phyloP scores from a whole-genome alignment of 1,140 invertebrate genomes.

The Aphaenogaster rudis region DNA sequence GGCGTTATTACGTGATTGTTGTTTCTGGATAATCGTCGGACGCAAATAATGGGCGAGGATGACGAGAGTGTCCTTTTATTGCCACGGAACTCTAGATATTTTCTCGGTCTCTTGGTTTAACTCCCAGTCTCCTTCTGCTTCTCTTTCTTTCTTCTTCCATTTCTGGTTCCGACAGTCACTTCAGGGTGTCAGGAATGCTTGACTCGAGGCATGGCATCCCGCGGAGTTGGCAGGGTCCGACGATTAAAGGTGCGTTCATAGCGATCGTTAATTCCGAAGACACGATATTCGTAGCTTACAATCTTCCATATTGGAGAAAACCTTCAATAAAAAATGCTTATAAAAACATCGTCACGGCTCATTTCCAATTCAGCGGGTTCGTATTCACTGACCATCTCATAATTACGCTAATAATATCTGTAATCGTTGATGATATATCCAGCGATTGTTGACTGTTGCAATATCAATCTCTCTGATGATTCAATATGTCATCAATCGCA shows the following conservation, averaged over 20 bases:
- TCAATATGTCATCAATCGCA: neutral
- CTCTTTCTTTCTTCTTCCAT: constrained; percentile 69
- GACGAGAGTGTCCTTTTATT: constrained; percentile 54
- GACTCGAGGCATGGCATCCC: constrained; percentile 77
- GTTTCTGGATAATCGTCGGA: constrained; percentile 53
- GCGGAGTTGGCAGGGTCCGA: constrained; percentile 73
- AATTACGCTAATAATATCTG: constrained; percentile 3
- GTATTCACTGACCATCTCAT: neutral
- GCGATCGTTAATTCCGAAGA: constrained; percentile 48
- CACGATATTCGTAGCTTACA: neutral
- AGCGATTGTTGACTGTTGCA: neutral
- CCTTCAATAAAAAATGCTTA: neutral
- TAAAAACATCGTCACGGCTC: constrained; percentile 7
- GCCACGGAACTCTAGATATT: constrained; percentile 68
- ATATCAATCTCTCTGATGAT: neutral
- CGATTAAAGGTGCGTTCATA: constrained; percentile 74
- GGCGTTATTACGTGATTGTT: constrained; percentile 41
- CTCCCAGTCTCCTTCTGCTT: constrained; percentile 39
- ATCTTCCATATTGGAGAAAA: neutral
- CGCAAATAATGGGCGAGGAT: constrained; percentile 15
- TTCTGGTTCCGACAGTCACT: constrained; percentile 78
- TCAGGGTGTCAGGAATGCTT: constrained; percentile 78
- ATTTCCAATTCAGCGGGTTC: neutral
- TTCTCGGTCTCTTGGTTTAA: constrained; percentile 68
- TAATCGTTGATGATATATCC: neutral